Evolutionary conservation across 2,113 vertebrate genomes (phyloP), one percentile per base, ranked within the genome.

Genomic region (Trematomus loennbergii): DNA sequence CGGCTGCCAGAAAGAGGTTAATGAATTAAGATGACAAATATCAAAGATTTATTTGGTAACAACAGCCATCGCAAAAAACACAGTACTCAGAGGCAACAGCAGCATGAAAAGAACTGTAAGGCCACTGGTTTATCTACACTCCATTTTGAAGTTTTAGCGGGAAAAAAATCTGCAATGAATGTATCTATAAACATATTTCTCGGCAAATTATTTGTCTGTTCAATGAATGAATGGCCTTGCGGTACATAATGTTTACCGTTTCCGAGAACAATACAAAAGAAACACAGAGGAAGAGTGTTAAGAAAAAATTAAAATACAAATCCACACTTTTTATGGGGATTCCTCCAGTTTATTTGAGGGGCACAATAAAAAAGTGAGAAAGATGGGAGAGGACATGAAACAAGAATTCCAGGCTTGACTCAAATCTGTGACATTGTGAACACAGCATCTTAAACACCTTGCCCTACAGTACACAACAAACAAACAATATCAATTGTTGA

Each of bases 1-100:
- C 62, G 50, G 94, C 91, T 96, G 95, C 50, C 62, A 70, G 79
- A 91, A 60, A 92, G 68, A 90, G 16, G 69, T 76, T 55, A 61
- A 53, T 70, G 29, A 62, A 69, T 71, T 80, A 79, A 18, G n/a
- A 65, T 75, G 49, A 67, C 15, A 60, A 3, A 29, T 57, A 65
- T 72, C 0, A 49, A 50, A 63, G 22, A 7, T 17, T 58, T 75
- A 2, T 20, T 17, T 1, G 25, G 20, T 70, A 49, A 72, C 73
- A 17, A 53, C 5, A 11, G 45, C 49, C 48, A 78, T 50, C 46
- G 55, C 18, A 75, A 67, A 74, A 80, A 25, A 76, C 17, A 73
- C 3, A 3, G 20, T 64, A 43, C 16, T 68, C 46, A 78, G 5
- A 48, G n/a, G 17, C 3, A 0, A 67, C 13, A 20, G 58, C 12